Evolutionary conservation across 2,888 invertebrate genomes (phyloP).

Genomic region (Caenorhabditis japonica): DNA sequence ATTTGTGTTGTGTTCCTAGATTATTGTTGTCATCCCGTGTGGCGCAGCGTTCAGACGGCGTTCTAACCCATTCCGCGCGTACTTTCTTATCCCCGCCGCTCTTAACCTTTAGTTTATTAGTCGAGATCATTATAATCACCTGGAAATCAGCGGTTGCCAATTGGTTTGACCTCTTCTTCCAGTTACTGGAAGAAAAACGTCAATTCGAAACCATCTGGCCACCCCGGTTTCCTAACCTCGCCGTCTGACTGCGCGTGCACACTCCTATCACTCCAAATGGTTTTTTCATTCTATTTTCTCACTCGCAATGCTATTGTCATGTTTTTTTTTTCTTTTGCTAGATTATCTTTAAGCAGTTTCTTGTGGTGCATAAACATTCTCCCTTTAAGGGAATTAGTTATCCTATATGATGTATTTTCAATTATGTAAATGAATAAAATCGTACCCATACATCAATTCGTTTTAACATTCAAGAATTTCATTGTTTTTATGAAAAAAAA

Average conservation of each 20-base stretch:
- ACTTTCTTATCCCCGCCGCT: constrained; percentile 51
- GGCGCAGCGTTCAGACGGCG: constrained; percentile 68
- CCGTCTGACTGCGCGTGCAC: constrained; percentile 59
- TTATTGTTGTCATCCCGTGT: constrained; percentile 53
- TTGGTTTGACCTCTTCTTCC: constrained; percentile 47
- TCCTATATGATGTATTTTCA: constrained; percentile 42
- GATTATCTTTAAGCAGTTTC: constrained; percentile 40
- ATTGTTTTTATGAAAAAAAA: constrained; percentile 12
- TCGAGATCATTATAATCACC: constrained; percentile 38
- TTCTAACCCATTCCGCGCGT: constrained; percentile 65
- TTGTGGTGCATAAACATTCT: constrained; percentile 53
- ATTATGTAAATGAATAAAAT: constrained; percentile 38
- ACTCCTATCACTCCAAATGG: constrained; percentile 55
- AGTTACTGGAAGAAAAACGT: constrained; percentile 25
- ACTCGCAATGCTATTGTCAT: constrained; percentile 14
- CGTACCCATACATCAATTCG: background rate
- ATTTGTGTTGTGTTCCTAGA: constrained; percentile 7
- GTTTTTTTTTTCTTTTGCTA: constrained; percentile 11
- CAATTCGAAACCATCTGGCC: constrained; percentile 50
- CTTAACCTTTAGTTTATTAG: constrained; percentile 40
- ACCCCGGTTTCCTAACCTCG: constrained; percentile 53
- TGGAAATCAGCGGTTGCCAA: constrained; percentile 51
- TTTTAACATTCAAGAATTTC: constrained; percentile 16
- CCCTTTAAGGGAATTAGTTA: constrained; percentile 25
- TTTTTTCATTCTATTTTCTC: constrained; percentile 23